These are phyloP conservation scores for Hippoglossus hippoglossus DNA, from an alignment of 2,797 vertebrate species.

Conservation along the genomic window DNA sequence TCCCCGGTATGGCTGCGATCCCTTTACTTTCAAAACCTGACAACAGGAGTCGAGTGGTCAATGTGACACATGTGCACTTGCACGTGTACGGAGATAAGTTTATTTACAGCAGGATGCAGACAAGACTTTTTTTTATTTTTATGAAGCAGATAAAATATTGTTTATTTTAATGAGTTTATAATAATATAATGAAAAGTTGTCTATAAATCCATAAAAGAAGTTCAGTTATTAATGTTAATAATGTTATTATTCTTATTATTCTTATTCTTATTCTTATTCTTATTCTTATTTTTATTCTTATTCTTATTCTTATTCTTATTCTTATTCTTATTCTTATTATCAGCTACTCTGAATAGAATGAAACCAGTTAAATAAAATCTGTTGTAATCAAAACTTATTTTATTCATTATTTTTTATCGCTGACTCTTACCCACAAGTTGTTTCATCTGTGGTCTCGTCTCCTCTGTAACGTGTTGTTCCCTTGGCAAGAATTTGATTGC, in stretches of 20 bases:
- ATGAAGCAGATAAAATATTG: neutral
- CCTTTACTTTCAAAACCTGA: slow-evolving; percentile 60
- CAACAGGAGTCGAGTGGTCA: neutral
- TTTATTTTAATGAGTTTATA: neutral
- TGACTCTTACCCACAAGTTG: slow-evolving; percentile 56
- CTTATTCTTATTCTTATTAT: neutral
- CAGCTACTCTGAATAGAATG: neutral
- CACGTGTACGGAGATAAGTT: neutral
- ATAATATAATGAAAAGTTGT: neutral
- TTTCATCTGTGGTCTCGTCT: slow-evolving; percentile 40
- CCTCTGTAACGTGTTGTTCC: slow-evolving; percentile 32
- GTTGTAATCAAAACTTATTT: neutral
- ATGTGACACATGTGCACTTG: neutral
- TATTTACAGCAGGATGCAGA: neutral
- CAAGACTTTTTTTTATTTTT: neutral
- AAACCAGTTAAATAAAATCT: neutral
- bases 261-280: too few species aligned
- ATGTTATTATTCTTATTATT: too few species aligned
- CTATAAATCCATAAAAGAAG: neutral
- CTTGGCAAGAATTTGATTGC: slow-evolving; percentile 72
- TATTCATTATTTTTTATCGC: neutral
- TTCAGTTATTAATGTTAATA: too few species aligned
- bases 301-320: too few species aligned
- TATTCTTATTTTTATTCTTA: neutral
- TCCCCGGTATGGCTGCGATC: slow-evolving; percentile 53